Evolutionary conservation across 2,888 invertebrate species (phyloP).

Genomic region (Andrena bicolor): DNA sequence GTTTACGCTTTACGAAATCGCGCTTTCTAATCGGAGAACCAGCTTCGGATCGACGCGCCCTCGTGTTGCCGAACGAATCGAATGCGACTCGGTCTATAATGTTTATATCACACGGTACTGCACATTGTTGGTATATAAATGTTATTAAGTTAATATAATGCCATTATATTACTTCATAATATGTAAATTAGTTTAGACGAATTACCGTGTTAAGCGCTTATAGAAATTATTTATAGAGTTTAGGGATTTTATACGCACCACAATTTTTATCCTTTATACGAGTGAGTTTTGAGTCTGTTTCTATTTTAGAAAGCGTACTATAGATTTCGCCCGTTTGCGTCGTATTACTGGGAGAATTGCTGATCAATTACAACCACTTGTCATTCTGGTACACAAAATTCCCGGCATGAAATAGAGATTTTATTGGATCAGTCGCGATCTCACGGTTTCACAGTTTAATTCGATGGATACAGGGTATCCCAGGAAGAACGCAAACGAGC

Average conservation of each 20-base stretch:
- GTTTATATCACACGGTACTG: conserved; percentile 48
- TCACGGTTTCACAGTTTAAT: conserved; percentile 24
- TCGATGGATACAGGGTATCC: conserved; percentile 62
- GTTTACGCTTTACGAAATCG: conserved; percentile 7
- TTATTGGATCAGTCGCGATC: background rate
- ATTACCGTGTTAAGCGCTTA: conserved; percentile 71
- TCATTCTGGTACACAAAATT: background rate
- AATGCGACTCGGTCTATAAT: conserved; percentile 20
- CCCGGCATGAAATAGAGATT: too few relatives aligned
- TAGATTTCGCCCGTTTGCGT: conserved; percentile 53
- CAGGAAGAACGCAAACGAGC: conserved; percentile 51
- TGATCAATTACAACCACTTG: background rate
- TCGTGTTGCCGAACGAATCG: conserved; percentile 23
- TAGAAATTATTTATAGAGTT: conserved; percentile 71
- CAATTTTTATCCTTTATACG: conserved; percentile 62
- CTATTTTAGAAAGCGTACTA: conserved; percentile 45
- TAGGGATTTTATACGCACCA: conserved; percentile 68
- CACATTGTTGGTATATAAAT: conserved; percentile 65
- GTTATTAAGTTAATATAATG: conserved; percentile 64
- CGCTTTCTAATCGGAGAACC: conserved; percentile 13
- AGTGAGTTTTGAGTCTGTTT: conserved; percentile 64
- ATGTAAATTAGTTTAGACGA: conserved; percentile 59
- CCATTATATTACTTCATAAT: conserved; percentile 62
- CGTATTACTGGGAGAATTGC: conserved; percentile 42
- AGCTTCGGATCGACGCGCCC: conserved; percentile 27